Evolutionary conservation across 1,140 invertebrate genomes (phyloP).

Genomic region (Drosophila melanica): DNA sequence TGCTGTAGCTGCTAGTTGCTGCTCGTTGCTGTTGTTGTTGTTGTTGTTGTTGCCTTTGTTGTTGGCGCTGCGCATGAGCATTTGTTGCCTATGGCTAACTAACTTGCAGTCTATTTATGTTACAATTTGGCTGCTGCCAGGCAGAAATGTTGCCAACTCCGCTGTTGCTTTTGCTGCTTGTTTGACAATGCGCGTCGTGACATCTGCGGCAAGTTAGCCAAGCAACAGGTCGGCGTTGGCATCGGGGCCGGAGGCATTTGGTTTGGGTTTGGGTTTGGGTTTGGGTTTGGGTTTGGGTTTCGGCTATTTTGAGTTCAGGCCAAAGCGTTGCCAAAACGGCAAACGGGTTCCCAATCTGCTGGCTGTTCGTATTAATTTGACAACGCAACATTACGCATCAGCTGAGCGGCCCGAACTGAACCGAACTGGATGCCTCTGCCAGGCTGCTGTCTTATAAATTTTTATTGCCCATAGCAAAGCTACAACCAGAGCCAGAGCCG

Average conservation of each 20-base stretch:
- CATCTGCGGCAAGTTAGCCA: conserved; percentile 64
- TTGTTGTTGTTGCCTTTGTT: conserved; percentile 30
- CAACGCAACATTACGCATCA: conserved; percentile 52
- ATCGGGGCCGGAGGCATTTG: neutral
- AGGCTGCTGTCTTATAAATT: conserved; percentile 33
- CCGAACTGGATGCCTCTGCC: neutral
- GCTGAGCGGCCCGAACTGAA: neutral
- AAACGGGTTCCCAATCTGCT: conserved; percentile 29
- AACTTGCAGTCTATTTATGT: conserved; percentile 80
- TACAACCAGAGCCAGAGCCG: conserved; percentile 3
- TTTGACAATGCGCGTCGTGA: conserved; percentile 83
- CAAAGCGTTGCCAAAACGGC: conserved; percentile 1
- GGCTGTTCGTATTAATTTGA: conserved; percentile 58
- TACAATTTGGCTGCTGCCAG: conserved; percentile 80
- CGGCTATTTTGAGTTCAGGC: conserved; percentile 13
- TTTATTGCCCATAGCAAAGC: conserved; percentile 52
- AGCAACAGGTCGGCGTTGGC: conserved; percentile 47
- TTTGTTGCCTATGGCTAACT: conserved; percentile 49
- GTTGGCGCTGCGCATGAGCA: conserved; percentile 53
- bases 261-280: neutral
- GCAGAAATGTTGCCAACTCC: conserved; percentile 75
- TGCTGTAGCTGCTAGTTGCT: conserved; percentile 49
- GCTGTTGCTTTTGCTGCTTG: conserved; percentile 57
- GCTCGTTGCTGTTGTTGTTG: conserved; percentile 32
- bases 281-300: conserved; percentile 6